Evolutionary conservation across 2,888 invertebrate species (phyloP), one percentile per base, ranked within the genome.

Genomic region (Geophilus truncorum): DNA sequence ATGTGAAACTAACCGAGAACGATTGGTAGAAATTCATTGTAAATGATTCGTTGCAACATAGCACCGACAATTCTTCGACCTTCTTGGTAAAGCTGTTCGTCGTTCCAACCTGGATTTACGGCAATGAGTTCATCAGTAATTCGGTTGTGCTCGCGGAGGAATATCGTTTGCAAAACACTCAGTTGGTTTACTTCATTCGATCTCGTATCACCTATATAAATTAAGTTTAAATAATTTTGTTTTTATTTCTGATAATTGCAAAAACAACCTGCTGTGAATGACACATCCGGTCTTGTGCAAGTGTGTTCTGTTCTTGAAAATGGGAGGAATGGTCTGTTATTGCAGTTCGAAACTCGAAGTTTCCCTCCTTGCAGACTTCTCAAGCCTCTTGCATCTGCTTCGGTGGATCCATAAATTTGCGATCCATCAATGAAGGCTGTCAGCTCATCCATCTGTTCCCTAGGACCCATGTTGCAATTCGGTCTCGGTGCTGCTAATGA

Each of bases 401-500:
- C 82, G 23, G 81, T 81, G 4, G 81, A 81, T n/a, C 82, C 82
- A 51, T 81, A 82, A 36, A 82, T 79, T 25, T 79, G 77, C 3
- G 82, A 81, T 12, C 78, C 82, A 75, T 82, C 82, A n/a, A 82
- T 78, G 36, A 45, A 82, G 12, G 82, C 78, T n/a, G 82, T 82
- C 2, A 82, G 70, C 40, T 82, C 81, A 18, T 82, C 78, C 82
- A 81, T 81, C 75, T 82, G 82, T 32, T 82, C 82, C 57, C 82
- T 45, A 9, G 80, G 81, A 40, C 85, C 85, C 32, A 85, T 83
- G 92, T 87, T 94, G 93, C 87, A 88, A 76, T 86, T 86, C 7
- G 85, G 83, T 82, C 86, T 82, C 34, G 86, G 85, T 7, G 86
- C 86, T 18, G 85, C 84, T 30, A 86, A 81, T 3, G 87, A 87